Evolutionary conservation across 2,888 invertebrate species (phyloP).

Genomic region (Iphiclides podalirius): DNA sequence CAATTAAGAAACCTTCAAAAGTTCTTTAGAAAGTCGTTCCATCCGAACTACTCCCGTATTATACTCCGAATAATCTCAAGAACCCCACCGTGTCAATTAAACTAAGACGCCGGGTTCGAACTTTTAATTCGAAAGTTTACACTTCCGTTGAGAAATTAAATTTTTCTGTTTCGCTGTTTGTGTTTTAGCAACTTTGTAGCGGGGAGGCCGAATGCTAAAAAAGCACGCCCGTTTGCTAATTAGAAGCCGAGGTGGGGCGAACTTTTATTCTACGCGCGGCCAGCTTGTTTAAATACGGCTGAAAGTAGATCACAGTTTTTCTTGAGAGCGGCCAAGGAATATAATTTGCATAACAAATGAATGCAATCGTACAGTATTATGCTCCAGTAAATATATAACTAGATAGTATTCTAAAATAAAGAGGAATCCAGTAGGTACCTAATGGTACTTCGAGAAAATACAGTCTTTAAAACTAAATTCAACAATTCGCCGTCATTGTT

Average conservation of each 20-base stretch:
- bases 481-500: no score
- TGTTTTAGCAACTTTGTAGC: constrained; percentile 14
- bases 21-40: no score
- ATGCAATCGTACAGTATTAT: not conserved
- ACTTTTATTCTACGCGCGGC: constrained; percentile 9
- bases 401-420: no score
- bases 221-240: constrained; percentile 12
- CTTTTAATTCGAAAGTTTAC: constrained; percentile 22
- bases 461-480: no score
- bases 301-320: not conserved
- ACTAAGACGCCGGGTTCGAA: not conserved
- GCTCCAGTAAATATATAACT: not conserved
- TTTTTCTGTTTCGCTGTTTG: constrained; percentile 14
- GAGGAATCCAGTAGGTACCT: no score
- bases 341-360: no score
- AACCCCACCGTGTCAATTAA: constrained; percentile 1
- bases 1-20: no score
- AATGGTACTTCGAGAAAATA: no score
- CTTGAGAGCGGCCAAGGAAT: not conserved
- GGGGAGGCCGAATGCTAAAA: constrained; percentile 5
- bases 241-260: constrained; percentile 10
- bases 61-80: not conserved
- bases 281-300: constrained; percentile 1
- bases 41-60: no score
- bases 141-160: constrained; percentile 14